A percentile compares a stretch with the other conserved stretches of the same genome.
phyloP scores from a whole-genome alignment of 2,797 vertebrate species.

The Cuniculus paca region DNA sequence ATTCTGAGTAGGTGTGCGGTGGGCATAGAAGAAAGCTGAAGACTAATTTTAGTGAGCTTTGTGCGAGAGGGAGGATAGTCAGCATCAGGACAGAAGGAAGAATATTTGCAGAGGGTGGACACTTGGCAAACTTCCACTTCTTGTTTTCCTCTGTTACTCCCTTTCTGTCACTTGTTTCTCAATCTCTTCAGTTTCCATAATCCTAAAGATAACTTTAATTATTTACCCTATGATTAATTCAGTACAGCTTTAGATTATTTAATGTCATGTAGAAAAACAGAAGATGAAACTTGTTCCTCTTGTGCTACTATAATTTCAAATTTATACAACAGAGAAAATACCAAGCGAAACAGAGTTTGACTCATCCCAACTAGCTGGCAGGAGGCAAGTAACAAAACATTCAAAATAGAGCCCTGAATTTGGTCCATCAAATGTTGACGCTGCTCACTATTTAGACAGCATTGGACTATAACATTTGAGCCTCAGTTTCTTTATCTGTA shows the following conservation, averaged over 20 bases:
- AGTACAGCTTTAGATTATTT: slow-evolving; percentile 56
- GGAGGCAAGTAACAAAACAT: background rate
- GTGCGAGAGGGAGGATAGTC: background rate
- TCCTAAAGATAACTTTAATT: slow-evolving; percentile 50
- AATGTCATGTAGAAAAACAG: slow-evolving; percentile 38
- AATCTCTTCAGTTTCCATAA: background rate
- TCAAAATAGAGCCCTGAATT: background rate
- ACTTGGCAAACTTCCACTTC: background rate
- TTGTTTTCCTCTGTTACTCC: background rate
- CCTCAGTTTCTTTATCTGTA: background rate
- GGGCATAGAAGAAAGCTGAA: background rate
- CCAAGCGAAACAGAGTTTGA: background rate
- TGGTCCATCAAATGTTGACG: background rate
- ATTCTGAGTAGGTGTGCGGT: background rate
- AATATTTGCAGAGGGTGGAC: background rate
- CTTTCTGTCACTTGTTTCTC: background rate
- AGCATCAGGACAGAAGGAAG: background rate
- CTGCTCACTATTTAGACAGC: background rate
- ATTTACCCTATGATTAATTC: slow-evolving; percentile 44
- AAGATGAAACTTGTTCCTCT: slow-evolving; percentile 60
- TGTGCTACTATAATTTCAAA: background rate
- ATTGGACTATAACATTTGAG: background rate
- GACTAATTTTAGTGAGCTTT: background rate
- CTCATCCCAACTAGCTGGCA: background rate
- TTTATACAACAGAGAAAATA: background rate